These are phyloP conservation scores for Macheiramphus alcinus DNA, from an alignment of 2,113 vertebrate genomes.

Conservation along the genomic window DNA sequence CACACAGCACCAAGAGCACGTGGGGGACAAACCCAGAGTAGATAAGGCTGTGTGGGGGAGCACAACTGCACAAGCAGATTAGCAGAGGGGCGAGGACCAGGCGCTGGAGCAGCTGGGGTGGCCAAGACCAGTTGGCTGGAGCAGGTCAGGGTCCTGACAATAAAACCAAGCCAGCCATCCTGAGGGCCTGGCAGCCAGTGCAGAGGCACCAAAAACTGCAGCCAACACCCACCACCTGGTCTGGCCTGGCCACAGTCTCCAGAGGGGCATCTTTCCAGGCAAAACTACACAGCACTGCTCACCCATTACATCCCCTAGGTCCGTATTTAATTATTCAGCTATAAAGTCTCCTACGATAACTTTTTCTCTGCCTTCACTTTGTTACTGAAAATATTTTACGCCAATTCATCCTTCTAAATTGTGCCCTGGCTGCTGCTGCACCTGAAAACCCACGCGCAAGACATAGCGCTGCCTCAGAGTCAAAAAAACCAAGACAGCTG, in stretches of 20 bases:
- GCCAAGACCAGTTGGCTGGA: not conserved
- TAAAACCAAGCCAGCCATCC: not conserved
- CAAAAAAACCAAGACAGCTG: not conserved
- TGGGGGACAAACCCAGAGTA: fast-evolving
- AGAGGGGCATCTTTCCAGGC: not conserved
- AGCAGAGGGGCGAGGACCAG: not conserved
- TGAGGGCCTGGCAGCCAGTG: fast-evolving
- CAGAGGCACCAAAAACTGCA: not conserved
- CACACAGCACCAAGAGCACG: not conserved
- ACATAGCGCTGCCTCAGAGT: not conserved
- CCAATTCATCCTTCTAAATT: not conserved
- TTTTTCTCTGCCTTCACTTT: not conserved
- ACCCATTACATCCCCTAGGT: not conserved
- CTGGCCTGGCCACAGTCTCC: not conserved
- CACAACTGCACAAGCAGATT: fast-evolving
- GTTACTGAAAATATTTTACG: not conserved
- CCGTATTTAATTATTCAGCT: not conserved
- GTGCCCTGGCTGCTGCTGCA: not conserved
- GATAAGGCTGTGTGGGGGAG: fast-evolving
- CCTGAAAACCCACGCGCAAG: fast-evolving
- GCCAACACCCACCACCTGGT: not conserved
- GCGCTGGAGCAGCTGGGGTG: not conserved
- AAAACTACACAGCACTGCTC: not conserved
- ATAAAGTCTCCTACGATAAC: not conserved
- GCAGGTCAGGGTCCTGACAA: too few relatives aligned